phyloP scores from a whole-genome alignment of 2,888 invertebrate species.

The Phyto melanocephala region DNA sequence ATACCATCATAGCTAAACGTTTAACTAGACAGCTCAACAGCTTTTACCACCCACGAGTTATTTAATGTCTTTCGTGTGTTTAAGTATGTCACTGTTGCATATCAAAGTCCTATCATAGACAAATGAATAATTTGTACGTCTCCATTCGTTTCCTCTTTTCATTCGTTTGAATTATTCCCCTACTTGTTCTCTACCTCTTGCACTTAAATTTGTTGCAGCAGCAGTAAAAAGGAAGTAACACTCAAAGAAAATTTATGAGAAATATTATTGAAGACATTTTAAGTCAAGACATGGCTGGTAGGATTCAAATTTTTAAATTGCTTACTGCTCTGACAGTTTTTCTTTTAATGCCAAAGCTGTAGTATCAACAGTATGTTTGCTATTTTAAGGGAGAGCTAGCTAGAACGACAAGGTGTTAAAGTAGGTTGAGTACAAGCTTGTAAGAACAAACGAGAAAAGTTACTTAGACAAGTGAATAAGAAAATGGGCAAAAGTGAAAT shows the following conservation, averaged over 20 bases:
- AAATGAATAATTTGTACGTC: slow-evolving; percentile 52
- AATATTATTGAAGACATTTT: slow-evolving; percentile 23
- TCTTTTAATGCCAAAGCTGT: slow-evolving; percentile 30
- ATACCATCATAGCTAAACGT: neutral
- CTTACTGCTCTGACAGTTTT: neutral
- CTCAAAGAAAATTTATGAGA: neutral
- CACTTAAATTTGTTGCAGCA: neutral
- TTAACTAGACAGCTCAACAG: neutral
- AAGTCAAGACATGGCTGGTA: slow-evolving; percentile 54
- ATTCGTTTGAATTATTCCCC: neutral
- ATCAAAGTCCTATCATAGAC: slow-evolving; percentile 55
- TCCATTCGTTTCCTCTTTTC: slow-evolving; percentile 33
- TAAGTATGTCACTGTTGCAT: slow-evolving; percentile 52
- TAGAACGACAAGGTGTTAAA: slow-evolving; percentile 43
- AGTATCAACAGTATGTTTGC: neutral
- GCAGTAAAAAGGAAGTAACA: neutral
- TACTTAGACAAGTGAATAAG: slow-evolving; percentile 16
- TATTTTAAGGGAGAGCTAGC: slow-evolving; percentile 25
- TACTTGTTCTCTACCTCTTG: neutral
- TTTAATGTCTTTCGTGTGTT: slow-evolving; percentile 42
- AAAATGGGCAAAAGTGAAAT: slow-evolving; percentile 54
- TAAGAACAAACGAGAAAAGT: neutral
- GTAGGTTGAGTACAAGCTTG: neutral
- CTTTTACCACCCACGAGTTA: slow-evolving; percentile 1
- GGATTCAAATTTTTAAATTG: slow-evolving; percentile 46